Conservation (phyloP, 1,140 invertebrate species). For the Magallana gigas region DNA sequence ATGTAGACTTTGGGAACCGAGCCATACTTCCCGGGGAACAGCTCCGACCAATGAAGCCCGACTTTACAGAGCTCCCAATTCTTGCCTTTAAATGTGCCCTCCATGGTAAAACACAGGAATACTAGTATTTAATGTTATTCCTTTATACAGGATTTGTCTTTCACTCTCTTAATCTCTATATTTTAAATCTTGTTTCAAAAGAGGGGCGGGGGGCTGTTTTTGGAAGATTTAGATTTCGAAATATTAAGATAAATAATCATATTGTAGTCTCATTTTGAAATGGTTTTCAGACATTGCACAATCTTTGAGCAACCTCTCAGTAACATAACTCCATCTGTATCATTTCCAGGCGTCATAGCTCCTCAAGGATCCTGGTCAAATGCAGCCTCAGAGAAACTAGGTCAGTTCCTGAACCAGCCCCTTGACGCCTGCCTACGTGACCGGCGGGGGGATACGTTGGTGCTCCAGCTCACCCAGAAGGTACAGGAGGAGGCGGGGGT, state of each 20-base stretch:
- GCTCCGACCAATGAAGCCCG: constrained; percentile 46
- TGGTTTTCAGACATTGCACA: neutral
- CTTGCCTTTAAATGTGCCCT: constrained; percentile 52
- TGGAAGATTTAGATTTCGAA: neutral
- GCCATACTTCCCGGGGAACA: constrained; percentile 37
- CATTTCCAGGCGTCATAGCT: neutral
- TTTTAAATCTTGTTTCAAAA: too few species aligned
- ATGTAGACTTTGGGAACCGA: constrained; percentile 57
- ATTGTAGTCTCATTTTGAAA: neutral
- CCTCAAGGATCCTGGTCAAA: neutral
- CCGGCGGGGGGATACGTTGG: neutral
- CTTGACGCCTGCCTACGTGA: neutral
- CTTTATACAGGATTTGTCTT: too few species aligned
- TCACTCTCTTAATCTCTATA: too few species aligned
- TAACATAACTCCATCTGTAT: too few species aligned
- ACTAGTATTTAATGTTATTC: too few species aligned
- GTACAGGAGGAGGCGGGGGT: neutral
- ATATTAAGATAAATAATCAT: neutral
- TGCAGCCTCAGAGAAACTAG: neutral
- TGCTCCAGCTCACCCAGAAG: neutral
- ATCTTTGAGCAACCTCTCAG: neutral
- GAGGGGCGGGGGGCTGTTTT: too few species aligned
- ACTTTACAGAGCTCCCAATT: constrained; percentile 47
- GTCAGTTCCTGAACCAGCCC: neutral
- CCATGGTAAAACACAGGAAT: constrained; percentile 23